Base-by-base conservation (phyloP, 2,797 vertebrate species). In the Lagodon rhomboides region DNA sequence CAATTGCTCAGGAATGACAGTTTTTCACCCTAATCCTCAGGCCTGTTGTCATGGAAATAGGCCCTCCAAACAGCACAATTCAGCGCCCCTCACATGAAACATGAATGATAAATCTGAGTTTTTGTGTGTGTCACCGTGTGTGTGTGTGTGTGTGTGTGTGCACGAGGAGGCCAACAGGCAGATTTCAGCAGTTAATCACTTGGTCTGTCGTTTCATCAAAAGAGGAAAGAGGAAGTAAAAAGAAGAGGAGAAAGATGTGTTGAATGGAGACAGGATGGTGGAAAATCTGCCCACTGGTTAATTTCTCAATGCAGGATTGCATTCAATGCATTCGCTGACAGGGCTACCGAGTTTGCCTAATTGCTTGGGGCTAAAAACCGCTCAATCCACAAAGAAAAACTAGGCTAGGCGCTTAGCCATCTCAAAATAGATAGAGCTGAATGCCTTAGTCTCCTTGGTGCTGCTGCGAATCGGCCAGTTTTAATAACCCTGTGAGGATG, bases 41-140 rank as follows among this genome's bases (percentile, higher is more conserved):
- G 88, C 87, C 91, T 85, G 94, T 95, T 96, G 95, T 95, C 93
- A 96, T 95, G 95, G 94, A 94, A 95, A 96, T 95, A 47, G 58
- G 84, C 83, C 90, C 89, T 90, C 93, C 84, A 65, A 88, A 90
- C 56, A 56, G 80, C 86, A 79, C 89, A 68, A 83, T 91, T 91
- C 85, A 87, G 69, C 70, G 62, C 74, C 87, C 50, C 76, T 88
- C 70, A 66, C 80, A 82, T 89, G 75, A 91, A 91, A 92, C 86
- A 88, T 85, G 82, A 94, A 91, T 86, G 87, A 92, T 91, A 89
- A 67, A 85, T 89, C 84, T 87, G 64, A 85, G 75, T 81, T 68
- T 75, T 65, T 55, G 56, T 41, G 63, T 58, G 77, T 43, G 47
- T 59, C 55, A 38, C 47, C 56, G 71, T 46, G 77, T 72, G 59